Conservation (phyloP, 2,113 vertebrate species). For the Phylloscopus trochilus region DNA sequence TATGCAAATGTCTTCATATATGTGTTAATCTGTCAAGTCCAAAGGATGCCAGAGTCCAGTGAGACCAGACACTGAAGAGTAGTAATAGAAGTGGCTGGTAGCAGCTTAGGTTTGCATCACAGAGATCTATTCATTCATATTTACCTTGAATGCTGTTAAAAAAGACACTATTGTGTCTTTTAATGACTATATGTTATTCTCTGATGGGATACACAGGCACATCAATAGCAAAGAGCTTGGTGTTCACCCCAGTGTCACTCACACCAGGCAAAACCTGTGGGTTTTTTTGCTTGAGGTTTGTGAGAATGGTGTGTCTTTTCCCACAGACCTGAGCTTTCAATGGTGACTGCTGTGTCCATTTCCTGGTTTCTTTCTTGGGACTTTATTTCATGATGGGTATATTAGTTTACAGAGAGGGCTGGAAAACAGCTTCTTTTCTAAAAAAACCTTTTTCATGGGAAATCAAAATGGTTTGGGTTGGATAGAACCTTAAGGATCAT, state of each 20-base stretch:
- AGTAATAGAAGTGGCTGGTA: background rate
- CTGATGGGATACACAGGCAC: background rate
- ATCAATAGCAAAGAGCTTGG: background rate
- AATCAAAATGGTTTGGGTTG: background rate
- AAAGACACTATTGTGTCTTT: background rate
- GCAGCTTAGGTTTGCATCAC: background rate
- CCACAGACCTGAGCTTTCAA: background rate
- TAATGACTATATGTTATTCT: background rate
- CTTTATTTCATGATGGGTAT: background rate
- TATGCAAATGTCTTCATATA: slow-evolving; percentile 63
- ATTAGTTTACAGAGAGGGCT: background rate
- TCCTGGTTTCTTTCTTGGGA: background rate
- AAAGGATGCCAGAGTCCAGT: slow-evolving; percentile 35
- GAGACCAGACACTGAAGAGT: background rate
- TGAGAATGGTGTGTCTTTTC: background rate
- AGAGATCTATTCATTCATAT: background rate
- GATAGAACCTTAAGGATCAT: background rate
- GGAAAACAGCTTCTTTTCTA: background rate
- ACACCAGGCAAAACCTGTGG: background rate
- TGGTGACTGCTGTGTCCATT: background rate
- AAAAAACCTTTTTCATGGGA: background rate
- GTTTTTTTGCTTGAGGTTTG: background rate
- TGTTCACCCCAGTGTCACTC: background rate
- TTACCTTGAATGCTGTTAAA: background rate
- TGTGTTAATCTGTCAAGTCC: slow-evolving; percentile 64